These are phyloP conservation scores for Sycophaga agraensis DNA, from an alignment of 1,140 invertebrate species.

Conservation along the genomic window DNA sequence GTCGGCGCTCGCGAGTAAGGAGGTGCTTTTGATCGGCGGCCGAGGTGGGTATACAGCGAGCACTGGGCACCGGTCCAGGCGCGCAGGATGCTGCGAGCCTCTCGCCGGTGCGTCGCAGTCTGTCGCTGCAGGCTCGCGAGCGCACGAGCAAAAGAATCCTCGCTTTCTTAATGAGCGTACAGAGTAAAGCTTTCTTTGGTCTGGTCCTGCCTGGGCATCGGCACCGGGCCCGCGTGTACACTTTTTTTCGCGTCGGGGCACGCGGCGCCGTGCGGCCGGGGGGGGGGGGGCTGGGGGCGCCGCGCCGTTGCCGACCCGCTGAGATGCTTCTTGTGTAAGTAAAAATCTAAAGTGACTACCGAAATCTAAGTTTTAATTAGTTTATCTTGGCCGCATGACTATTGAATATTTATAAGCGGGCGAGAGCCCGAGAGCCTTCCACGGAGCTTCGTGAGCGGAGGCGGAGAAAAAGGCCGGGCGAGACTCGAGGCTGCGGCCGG, in stretches of 20 bases:
- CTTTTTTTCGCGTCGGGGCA: constrained; percentile 43
- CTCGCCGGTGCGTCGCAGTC: background rate
- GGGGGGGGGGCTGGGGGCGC: too few relatives aligned
- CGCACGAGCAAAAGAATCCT: constrained; percentile 48
- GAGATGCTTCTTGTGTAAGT: constrained; percentile 62
- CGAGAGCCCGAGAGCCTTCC: background rate
- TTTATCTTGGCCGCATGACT: constrained; percentile 61
- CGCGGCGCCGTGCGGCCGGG: too few relatives aligned
- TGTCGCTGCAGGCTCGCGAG: too few relatives aligned
- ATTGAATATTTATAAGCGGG: constrained; percentile 60
- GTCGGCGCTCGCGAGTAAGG: too few relatives aligned
- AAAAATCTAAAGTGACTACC: constrained; percentile 62
- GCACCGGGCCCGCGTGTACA: constrained; percentile 46
- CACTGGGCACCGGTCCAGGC: background rate
- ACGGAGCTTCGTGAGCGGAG: background rate
- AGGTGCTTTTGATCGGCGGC: too few relatives aligned
- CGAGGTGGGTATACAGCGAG: too few relatives aligned
- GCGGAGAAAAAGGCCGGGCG: background rate
- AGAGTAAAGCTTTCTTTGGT: constrained; percentile 59
- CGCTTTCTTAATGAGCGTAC: constrained; percentile 59
- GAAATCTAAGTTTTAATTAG: constrained; percentile 62
- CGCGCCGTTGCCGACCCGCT: constrained; percentile 43
- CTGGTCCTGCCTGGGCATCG: constrained; percentile 32
- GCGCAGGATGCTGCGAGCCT: background rate
- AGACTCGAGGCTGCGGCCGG: background rate